Evolutionary conservation across 2,888 invertebrate genomes (phyloP), one percentile per base, ranked within the genome.

Genomic region (Gymnoscelis rufifasciata): DNA sequence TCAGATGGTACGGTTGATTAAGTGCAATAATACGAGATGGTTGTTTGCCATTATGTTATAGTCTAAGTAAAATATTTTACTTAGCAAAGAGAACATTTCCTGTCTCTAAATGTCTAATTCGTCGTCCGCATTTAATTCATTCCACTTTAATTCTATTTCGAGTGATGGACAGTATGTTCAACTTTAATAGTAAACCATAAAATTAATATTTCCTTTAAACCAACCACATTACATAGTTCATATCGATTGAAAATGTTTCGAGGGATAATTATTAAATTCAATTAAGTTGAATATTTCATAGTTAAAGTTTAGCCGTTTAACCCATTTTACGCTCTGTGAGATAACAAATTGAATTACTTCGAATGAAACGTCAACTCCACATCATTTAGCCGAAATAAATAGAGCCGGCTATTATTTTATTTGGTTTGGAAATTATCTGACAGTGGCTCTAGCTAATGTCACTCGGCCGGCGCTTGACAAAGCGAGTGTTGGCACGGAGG

Each of bases 401-500:
- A 15, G 15, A 15, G 60, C 59, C 51, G 54, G 57, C 62, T 70
- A 72, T 80, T 68, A 78, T 79, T 77, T 73, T 79, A 78, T 83
- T 83, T 79, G 72, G 71, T 74, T 78, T 73, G 69, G 71, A 78
- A 83, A 83, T 81, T 77, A 83, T 82, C 77, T 72, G 77, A 75
- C 82, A 77, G 74, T 72, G 68, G 78, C 78, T 71, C 77, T 79
- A 74, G 80, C 78, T 83, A 82, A 82, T 83, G 82, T 82, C 78
- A 77, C 73, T 76, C 76, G 77, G 72, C 76, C 76, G 74, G 68
- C 80, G 78, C 66, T 83, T 86, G 84, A 84, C 83, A 87, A 86
- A 86, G 84, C 83, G 83, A 77, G 78, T 78, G 81, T 79, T 79
- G 82, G 81, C 82, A 81, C 82, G 79, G 79, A 82, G 78, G 79